A percentile compares a stretch with the other conserved stretches of the same genome.
These are phyloP conservation scores for Hystrix brachyura DNA, from an alignment of 2,113 vertebrate species.

Conservation along the genomic window DNA sequence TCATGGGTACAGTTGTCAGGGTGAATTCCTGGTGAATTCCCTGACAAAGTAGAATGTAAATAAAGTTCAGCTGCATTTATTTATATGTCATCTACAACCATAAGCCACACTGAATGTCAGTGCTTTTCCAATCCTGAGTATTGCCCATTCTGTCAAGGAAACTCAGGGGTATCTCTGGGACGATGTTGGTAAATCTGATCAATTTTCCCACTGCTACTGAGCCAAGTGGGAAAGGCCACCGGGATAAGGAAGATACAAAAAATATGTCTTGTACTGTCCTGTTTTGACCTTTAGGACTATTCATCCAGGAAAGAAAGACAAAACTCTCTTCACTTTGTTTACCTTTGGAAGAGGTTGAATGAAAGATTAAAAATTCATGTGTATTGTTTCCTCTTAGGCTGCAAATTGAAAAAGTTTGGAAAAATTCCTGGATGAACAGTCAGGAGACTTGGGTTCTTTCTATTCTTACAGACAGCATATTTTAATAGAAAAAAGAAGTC, in stretches of 20 bases:
- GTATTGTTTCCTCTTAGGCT: slow-evolving; percentile 44
- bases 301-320: background rate
- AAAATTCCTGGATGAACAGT: slow-evolving; percentile 27
- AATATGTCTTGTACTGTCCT: background rate
- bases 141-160: slow-evolving; percentile 2
- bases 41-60: background rate
- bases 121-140: background rate
- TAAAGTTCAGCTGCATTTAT: slow-evolving; percentile 31
- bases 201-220: background rate
- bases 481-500: slow-evolving; percentile 7
- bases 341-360: slow-evolving; percentile 1
- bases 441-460: background rate
- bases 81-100: background rate
- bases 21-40: slow-evolving; percentile 37
- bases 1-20: background rate
- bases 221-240: background rate
- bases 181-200: slow-evolving; percentile 35
- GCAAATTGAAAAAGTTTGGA: slow-evolving; percentile 35
- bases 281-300: slow-evolving; percentile 24
- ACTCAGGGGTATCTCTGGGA: slow-evolving; percentile 6
- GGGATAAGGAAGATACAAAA: background rate
- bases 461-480: background rate
- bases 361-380: background rate
- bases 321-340: slow-evolving; percentile 41
- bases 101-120: background rate